phyloP scores from a whole-genome alignment of 2,888 invertebrate genomes.

The Dysmachus trigonus region DNA sequence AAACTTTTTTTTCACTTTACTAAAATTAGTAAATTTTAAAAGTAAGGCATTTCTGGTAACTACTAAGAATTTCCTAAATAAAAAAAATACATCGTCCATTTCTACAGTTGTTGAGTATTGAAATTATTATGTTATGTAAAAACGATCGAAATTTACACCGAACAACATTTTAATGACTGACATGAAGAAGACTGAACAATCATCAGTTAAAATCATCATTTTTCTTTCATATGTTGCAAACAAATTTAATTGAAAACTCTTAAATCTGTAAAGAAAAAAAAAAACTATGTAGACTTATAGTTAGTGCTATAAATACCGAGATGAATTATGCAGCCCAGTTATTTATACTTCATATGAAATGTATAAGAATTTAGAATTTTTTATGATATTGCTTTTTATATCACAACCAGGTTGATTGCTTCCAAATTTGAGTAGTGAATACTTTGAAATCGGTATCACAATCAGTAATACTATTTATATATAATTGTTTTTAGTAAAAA shows the following conservation, averaged over 20 bases:
- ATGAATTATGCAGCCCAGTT: not conserved
- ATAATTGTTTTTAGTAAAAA: too few species aligned
- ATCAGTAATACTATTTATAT: too few species aligned
- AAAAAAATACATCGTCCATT: not conserved
- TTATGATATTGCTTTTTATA: too few species aligned
- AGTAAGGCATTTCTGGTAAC: not conserved
- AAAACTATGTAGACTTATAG: not conserved
- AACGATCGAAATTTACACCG: not conserved
- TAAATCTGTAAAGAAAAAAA: not conserved
- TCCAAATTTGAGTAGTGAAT: too few species aligned
- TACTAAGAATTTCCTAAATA: not conserved
- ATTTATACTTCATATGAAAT: not conserved
- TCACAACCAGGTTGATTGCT: too few species aligned
- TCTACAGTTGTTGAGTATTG: not conserved
- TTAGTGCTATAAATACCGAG: not conserved
- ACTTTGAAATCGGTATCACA: too few species aligned
- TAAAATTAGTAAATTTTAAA: not conserved
- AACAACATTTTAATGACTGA: not conserved
- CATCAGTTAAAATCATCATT: constrained; percentile 17
- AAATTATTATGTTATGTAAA: not conserved
- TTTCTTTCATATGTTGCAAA: not conserved
- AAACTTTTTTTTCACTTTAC: not conserved
- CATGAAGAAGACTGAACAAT: constrained; percentile 21
- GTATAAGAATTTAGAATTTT: not conserved
- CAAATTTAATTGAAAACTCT: not conserved